These are phyloP conservation scores for Erinaceus europaeus DNA, from an alignment of 2,113 vertebrate genomes.

Conservation along the genomic window DNA sequence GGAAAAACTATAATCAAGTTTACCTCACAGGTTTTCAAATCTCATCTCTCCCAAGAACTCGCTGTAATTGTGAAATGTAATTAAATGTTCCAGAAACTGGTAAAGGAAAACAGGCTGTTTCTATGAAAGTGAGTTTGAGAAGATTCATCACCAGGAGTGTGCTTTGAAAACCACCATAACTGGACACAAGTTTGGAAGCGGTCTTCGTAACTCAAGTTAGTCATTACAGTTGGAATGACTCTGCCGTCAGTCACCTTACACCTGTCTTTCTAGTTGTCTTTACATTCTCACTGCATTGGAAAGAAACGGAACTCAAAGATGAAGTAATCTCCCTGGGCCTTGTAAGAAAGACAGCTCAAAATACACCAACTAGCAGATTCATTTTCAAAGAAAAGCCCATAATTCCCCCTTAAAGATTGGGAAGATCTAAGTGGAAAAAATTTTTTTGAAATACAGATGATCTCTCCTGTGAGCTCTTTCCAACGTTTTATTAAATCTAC, in stretches of 20 bases:
- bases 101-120: background rate
- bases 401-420: background rate
- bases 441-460: no score
- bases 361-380: background rate
- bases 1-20: no score
- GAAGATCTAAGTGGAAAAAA: no score
- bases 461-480: no score
- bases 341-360: background rate
- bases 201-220: background rate
- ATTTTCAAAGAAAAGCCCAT: background rate
- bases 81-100: no score
- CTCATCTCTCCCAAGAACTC: no score
- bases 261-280: background rate
- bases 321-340: background rate
- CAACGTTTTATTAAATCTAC: no score
- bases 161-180: no score
- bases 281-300: no score
- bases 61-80: no score
- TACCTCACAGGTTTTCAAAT: no score
- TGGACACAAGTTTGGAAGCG: no score
- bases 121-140: background rate
- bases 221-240: background rate
- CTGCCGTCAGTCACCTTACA: background rate
- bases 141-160: background rate
- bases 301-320: background rate